Evolutionary conservation across 2,888 invertebrate genomes (phyloP).

Genomic region (Caenorhabditis afra): DNA sequence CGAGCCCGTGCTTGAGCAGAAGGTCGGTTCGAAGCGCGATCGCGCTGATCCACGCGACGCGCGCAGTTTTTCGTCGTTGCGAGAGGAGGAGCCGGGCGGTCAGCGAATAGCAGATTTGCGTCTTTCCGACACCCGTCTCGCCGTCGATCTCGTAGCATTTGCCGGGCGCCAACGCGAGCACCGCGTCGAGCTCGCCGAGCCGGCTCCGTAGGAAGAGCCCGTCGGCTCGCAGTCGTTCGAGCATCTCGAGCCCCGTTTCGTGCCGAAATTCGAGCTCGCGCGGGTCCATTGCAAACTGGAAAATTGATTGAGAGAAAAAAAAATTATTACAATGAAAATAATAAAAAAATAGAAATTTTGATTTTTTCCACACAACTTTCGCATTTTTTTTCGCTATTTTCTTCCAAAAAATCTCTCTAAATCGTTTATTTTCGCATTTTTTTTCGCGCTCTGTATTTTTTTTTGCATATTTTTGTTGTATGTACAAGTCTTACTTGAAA

Average conservation of each 20-base stretch:
- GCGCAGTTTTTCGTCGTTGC: constrained; percentile 8
- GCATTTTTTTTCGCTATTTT: too few species aligned
- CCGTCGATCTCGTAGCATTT: constrained; percentile 62
- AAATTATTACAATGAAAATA: not conserved
- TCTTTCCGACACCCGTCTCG: constrained; percentile 60
- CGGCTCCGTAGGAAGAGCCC: constrained; percentile 16
- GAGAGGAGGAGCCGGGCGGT: constrained; percentile 53
- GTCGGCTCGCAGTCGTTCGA: constrained; percentile 46
- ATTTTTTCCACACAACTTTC: too few species aligned
- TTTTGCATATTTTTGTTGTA: constrained; percentile 2
- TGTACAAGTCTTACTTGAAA: constrained; percentile 45
- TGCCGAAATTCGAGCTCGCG: constrained; percentile 5
- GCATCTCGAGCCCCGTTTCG: constrained; percentile 61
- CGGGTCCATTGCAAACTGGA: not conserved
- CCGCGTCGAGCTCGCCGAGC: constrained; percentile 23
- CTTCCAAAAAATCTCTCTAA: constrained; percentile 4
- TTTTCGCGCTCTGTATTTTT: too few species aligned
- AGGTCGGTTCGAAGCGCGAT: constrained; percentile 42
- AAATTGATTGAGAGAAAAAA: not conserved
- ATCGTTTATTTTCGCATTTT: constrained; percentile 25
- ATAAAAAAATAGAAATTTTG: not conserved
- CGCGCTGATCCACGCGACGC: constrained; percentile 49
- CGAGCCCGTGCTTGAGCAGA: constrained; percentile 4
- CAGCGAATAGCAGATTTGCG: constrained; percentile 67
- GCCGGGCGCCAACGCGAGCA: constrained; percentile 43